These are phyloP conservation scores for Phalacrocorax pelagicus DNA, from an alignment of 2,113 vertebrate genomes.

Conservation along the genomic window DNA sequence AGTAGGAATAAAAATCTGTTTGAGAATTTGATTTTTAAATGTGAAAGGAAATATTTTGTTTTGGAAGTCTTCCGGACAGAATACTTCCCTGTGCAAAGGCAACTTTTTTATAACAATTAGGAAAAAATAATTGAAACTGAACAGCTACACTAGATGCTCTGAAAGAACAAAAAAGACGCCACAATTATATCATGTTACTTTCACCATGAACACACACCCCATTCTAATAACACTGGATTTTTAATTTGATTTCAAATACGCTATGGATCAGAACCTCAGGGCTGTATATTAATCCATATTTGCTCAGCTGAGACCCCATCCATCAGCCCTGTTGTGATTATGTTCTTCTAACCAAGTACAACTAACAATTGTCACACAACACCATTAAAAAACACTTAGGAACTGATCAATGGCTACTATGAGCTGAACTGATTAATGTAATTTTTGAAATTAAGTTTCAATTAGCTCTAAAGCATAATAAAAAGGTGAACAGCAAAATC, in stretches of 20 bases:
- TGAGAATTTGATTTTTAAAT: constrained; percentile 19
- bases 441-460: constrained; percentile 20
- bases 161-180: background rate
- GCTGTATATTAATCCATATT: background rate
- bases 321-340: background rate
- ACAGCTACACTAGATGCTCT: background rate
- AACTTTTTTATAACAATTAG: background rate
- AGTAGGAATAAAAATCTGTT: background rate
- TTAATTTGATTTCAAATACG: constrained; percentile 4
- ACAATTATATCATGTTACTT: background rate
- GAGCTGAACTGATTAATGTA: background rate
- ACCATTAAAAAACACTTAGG: background rate
- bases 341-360: background rate
- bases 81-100: background rate
- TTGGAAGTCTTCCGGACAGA: constrained; percentile 6
- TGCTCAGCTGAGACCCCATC: background rate
- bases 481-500: background rate
- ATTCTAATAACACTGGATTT: background rate
- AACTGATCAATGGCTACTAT: background rate
- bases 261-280: background rate
- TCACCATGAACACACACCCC: background rate
- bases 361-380: background rate
- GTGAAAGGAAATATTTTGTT: constrained; percentile 5
- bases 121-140: constrained; percentile 4
- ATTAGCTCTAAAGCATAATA: background rate